A percentile compares a stretch with the other conserved stretches of the same genome.
These are phyloP conservation scores for Heliangelus exortis DNA, from an alignment of 2,797 vertebrate genomes.

Conservation along the genomic window DNA sequence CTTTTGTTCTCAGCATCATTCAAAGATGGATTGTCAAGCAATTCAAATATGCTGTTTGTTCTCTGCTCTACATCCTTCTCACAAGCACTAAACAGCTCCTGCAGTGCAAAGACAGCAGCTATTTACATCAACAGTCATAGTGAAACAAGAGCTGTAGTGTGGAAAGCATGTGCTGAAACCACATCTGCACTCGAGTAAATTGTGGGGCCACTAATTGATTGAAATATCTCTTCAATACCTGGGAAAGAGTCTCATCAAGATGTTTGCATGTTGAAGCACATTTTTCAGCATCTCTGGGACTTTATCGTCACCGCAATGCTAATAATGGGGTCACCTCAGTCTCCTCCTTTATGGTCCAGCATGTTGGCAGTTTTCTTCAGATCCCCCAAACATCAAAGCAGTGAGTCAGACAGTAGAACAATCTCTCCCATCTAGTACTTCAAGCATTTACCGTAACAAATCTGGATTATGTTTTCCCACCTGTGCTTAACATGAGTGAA, in stretches of 20 bases:
- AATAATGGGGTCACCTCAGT: neutral
- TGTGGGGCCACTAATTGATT: neutral
- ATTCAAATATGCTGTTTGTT: rapidly evolving
- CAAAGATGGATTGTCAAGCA: neutral
- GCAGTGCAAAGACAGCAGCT: neutral
- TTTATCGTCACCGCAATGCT: neutral
- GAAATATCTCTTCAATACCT: neutral
- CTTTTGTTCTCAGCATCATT: neutral
- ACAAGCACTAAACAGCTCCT: constrained; percentile 16
- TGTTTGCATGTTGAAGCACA: neutral
- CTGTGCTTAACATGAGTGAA: neutral
- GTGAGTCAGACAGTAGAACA: neutral
- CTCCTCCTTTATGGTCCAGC: neutral
- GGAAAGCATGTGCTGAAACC: neutral
- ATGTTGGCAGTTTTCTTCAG: neutral
- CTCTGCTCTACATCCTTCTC: neutral
- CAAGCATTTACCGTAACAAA: neutral
- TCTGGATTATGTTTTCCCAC: neutral
- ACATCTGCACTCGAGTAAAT: neutral
- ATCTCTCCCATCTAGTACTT: neutral
- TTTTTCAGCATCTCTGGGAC: neutral
- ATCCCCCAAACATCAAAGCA: neutral
- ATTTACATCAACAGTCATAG: neutral
- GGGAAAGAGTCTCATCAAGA: neutral
- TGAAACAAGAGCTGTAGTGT: neutral